phyloP scores from a whole-genome alignment of 2,888 invertebrate species.

The Cynaeus angustus region DNA sequence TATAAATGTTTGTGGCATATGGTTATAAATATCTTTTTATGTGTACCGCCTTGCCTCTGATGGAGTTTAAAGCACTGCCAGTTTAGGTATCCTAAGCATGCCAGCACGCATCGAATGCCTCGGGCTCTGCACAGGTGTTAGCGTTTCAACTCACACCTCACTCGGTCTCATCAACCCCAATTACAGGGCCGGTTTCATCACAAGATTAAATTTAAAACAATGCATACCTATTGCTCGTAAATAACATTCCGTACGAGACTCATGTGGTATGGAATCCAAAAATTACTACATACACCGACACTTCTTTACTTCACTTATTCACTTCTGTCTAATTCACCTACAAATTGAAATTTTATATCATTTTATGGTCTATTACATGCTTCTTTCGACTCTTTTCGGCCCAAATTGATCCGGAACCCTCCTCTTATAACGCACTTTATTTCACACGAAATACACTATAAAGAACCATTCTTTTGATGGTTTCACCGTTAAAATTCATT shows the following conservation, averaged over 20 bases:
- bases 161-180: slow-evolving; percentile 70
- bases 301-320: slow-evolving; percentile 27
- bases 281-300: slow-evolving; percentile 41
- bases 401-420: slow-evolving; percentile 31
- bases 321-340: slow-evolving; percentile 34
- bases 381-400: slow-evolving; percentile 39
- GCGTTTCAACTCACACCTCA: slow-evolving; percentile 66
- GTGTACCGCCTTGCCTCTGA: slow-evolving; percentile 54
- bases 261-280: slow-evolving; percentile 47
- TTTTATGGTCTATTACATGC: slow-evolving; percentile 46
- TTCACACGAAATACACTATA: slow-evolving; percentile 31
- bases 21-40: slow-evolving; percentile 61
- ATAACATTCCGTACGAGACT: slow-evolving; percentile 58
- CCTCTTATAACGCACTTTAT: slow-evolving; percentile 40
- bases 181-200: slow-evolving; percentile 71
- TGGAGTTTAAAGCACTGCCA: slow-evolving; percentile 53
- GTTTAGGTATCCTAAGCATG: slow-evolving; percentile 62
- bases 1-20: slow-evolving; percentile 61
- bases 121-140: slow-evolving; percentile 69
- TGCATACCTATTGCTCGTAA: slow-evolving; percentile 67
- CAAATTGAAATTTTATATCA: slow-evolving; percentile 50
- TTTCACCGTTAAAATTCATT: too few species aligned
- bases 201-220: slow-evolving; percentile 71
- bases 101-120: slow-evolving; percentile 67
- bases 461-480: slow-evolving; percentile 13